phyloP scores from a whole-genome alignment of 1,140 invertebrate species.

The Cydia fagiglandana region DNA sequence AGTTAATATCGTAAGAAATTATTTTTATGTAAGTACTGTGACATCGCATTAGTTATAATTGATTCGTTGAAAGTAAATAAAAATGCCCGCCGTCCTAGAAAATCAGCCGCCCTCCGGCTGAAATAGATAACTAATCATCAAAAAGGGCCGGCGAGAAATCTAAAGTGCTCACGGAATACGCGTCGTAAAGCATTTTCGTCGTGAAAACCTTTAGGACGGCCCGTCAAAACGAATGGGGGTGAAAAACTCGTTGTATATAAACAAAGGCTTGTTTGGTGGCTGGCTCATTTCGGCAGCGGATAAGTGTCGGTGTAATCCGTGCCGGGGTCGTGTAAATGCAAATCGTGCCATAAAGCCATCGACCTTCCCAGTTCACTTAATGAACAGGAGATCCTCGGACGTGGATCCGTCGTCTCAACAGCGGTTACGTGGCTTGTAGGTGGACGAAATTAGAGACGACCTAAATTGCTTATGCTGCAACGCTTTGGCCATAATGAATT shows the following conservation, averaged over 20 bases:
- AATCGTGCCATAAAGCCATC: constrained; percentile 77
- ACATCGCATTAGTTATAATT: too few relatives aligned
- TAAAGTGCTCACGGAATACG: constrained; percentile 37
- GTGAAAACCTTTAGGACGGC: constrained; percentile 56
- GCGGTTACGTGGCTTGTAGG: constrained; percentile 51
- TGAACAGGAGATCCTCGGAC: constrained; percentile 70
- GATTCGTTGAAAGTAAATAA: not conserved
- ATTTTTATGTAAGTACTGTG: too few relatives aligned
- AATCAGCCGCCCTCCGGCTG: not conserved
- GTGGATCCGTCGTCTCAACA: constrained; percentile 68
- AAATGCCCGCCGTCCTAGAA: not conserved
- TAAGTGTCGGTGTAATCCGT: constrained; percentile 76
- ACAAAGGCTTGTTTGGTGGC: constrained; percentile 71
- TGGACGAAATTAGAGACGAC: constrained; percentile 62
- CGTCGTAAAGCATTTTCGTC: constrained; percentile 52
- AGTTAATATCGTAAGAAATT: too few relatives aligned
- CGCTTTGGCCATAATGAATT: constrained; percentile 31
- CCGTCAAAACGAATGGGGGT: constrained; percentile 72
- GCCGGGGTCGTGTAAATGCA: constrained; percentile 78
- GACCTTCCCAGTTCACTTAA: constrained; percentile 55
- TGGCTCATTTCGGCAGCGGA: constrained; percentile 70
- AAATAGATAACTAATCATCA: constrained; percentile 39
- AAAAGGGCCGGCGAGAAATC: constrained; percentile 41
- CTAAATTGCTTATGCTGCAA: constrained; percentile 55
- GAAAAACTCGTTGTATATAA: constrained; percentile 72